Evolutionary conservation across 2,797 vertebrate genomes (phyloP), one percentile per base, ranked within the genome.

Genomic region (Halcyon badia): DNA sequence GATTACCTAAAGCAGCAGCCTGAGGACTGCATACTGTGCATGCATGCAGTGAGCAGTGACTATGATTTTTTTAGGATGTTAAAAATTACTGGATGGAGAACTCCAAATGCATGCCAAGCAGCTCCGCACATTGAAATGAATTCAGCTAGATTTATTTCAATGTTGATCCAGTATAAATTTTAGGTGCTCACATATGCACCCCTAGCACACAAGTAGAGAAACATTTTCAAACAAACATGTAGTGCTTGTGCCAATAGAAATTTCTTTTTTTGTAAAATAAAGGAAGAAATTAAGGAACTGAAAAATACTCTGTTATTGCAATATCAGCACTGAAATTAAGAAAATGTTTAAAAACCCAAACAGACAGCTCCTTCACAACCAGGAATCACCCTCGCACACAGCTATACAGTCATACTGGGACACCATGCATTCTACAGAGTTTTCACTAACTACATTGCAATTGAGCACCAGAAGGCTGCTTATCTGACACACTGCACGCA

Each of bases 51-150:
- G 78, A 70, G 69, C 81, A 90, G 91, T 35, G 78, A 70, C 46
- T 49, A 58, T n/a, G 65, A 65, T 54, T 66, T 89, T 42, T 81
- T 52, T 39, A 83, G 57, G 49, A 87, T 42, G 39, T 51, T 68
- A 94, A 94, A 93, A 89, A 81, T 44, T 81, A 79, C 51, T 4
- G 11, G 30, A 81, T 93, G 92, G n/a, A 93, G 58, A 97, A 90
- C 14, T 91, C 65, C 62, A 60, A 90, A 90, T 31, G 66, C 83
- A 86, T 0, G n/a, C 54, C 81, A 97, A 97, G 95, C 89, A 94
- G 91, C 95, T 95, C 85, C 85, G 90, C 28, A 66, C 58, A 92
- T 78, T 90, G 95, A 95, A 97, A 97, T 81, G 86, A 96, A 96
- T 79, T 83, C n/a, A 87, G n/a, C 39, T 82, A 31, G 28, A 84